Conservation (phyloP, 2,888 invertebrate species). For the Acleris laterana region DNA sequence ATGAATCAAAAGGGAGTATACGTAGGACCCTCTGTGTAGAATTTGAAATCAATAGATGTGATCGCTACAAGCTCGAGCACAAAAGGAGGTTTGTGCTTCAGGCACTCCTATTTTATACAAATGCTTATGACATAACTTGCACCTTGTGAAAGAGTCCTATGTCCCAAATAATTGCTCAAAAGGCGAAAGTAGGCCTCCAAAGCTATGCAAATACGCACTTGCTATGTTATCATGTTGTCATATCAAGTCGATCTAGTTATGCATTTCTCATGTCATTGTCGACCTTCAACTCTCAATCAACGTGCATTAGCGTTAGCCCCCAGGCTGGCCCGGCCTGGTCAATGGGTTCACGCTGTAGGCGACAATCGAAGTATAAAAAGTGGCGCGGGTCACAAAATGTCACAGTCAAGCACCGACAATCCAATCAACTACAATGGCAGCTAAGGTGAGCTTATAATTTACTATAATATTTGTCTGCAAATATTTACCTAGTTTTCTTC, state of each 20-base stretch:
- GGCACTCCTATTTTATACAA: slow-evolving; percentile 1
- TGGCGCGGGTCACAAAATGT: slow-evolving; percentile 49
- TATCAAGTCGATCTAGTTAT: slow-evolving; percentile 37
- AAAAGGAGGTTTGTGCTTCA: slow-evolving; percentile 6
- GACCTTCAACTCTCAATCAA: slow-evolving; percentile 60
- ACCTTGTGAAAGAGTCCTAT: slow-evolving; percentile 23
- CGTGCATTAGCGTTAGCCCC: slow-evolving; percentile 28
- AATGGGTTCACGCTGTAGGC: slow-evolving; percentile 47
- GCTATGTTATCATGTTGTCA: slow-evolving; percentile 25
- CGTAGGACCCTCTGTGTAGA: too few species aligned
- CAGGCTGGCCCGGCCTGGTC: slow-evolving; percentile 29
- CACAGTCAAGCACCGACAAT: slow-evolving; percentile 61
- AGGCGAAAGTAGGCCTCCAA: slow-evolving; percentile 18
- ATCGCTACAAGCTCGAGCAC: not conserved
- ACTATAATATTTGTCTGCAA: not conserved
- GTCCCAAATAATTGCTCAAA: slow-evolving; percentile 24
- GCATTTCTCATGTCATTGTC: slow-evolving; percentile 36
- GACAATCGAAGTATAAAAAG: slow-evolving; percentile 64
- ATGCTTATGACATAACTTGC: slow-evolving; percentile 7
- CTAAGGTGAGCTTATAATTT: slow-evolving; percentile 56
- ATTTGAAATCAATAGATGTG: too few species aligned
- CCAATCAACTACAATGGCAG: slow-evolving; percentile 69
- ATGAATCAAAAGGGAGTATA: too few species aligned
- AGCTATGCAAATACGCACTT: slow-evolving; percentile 1
- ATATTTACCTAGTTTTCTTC: not conserved